Evolutionary conservation across 2,888 invertebrate genomes (phyloP), one percentile per base, ranked within the genome.

Genomic region (Magallana nippona): DNA sequence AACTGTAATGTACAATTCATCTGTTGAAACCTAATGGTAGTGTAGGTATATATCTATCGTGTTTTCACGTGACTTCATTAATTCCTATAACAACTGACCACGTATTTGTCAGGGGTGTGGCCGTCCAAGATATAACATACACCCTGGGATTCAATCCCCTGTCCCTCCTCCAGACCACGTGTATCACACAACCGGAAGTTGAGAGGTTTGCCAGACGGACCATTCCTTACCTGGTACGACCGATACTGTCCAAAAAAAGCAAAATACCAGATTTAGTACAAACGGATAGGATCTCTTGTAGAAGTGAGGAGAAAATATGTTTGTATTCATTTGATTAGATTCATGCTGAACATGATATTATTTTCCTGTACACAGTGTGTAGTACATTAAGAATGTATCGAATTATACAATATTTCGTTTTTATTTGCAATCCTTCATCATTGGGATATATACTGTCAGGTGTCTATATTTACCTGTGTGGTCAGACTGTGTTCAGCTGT

Each of bases 101-200:
- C 80, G 19, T 86, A 87, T 13, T 81, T 83, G 78, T 88, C 86
- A 2, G 88, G 87, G 11, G 87, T 82, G 82, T 87, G 77, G 1
- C 88, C 88, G 56, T 86, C 88, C 22, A 88, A 63, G 13, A 88
- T 81, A 71, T 83, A 88, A 17, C 79, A 71, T 8, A 87, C 58
- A 15, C 86, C 88, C 10, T 82, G 55, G 13, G 82, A 83, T 57
- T 86, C 87, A n/a, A 88, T 81, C 13, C 89, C 90, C 78, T 88
- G 88, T 0, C 78, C 86, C n/a, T 88, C 89, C 63, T 90, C 89
- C n/a, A 90, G 58, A 11, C 89, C 90, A 44, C 86, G 84, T 2
- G 90, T 89, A 80, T 90, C 90, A 88, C 88, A 90, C 32, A 90
- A 44, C 17, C 86, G 85, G 83, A 89, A 87, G 27, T 87, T 87